Evolutionary conservation across 2,113 vertebrate species (phyloP).

Genomic region (Lophura nycthemera): DNA sequence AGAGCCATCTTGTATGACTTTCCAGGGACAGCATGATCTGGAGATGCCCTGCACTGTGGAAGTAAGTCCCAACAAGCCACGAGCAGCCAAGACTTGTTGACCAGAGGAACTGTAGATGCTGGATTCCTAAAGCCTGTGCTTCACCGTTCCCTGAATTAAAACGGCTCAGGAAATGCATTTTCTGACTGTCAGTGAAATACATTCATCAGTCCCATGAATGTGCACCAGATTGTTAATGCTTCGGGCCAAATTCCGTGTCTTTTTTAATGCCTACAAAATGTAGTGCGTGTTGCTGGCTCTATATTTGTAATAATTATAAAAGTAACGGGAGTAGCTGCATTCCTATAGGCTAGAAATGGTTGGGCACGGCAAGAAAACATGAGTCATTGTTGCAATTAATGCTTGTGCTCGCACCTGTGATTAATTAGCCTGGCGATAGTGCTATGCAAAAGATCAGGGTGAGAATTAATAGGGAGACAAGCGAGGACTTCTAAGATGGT

Average conservation of each 20-base stretch:
- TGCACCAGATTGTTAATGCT: constrained; percentile 41
- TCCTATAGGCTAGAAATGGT: constrained; percentile 14
- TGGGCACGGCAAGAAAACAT: neutral
- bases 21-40: neutral
- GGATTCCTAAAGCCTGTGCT: neutral
- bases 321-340: constrained; percentile 8
- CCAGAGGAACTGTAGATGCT: neutral
- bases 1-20: neutral
- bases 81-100: neutral
- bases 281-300: neutral
- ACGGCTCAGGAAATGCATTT: constrained; percentile 22
- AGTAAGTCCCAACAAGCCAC: neutral
- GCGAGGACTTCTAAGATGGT: constrained; percentile 22
- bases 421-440: constrained; percentile 48
- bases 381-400: constrained; percentile 67
- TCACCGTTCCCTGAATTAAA: neutral
- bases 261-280: constrained; percentile 49
- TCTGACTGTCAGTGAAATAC: neutral
- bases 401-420: constrained; percentile 50
- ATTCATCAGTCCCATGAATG: constrained; percentile 32
- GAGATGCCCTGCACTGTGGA: fast-evolving
- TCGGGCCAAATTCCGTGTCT: constrained; percentile 22
- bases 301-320: constrained; percentile 55
- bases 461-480: constrained; percentile 50
- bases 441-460: constrained; percentile 38